Percentiles rank a stretch among this genome's conserved stretches.
Evolutionary conservation across 1,140 invertebrate species (phyloP).

Genomic region (Pseudomyrmex concolor): DNA sequence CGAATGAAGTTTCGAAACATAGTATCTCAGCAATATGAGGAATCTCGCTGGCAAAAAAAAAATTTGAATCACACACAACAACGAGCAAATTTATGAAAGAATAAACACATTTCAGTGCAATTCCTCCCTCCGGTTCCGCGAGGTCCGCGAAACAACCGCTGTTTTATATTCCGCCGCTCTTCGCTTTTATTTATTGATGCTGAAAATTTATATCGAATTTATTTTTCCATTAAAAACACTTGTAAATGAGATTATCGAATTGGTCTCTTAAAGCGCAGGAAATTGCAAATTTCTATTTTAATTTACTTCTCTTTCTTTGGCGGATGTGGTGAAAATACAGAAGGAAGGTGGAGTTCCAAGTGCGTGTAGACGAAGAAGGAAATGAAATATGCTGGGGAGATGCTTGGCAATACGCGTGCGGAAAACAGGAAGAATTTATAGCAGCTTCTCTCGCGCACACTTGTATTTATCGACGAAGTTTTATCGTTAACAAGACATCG

Average conservation of each 20-base stretch:
- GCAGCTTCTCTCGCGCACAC: not conserved
- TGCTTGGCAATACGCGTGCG: slow-evolving; percentile 36
- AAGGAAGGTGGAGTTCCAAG: slow-evolving; percentile 18
- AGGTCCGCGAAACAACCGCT: not conserved
- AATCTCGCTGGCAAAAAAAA: too few species aligned
- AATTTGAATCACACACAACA: not conserved
- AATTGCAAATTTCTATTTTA: slow-evolving; percentile 62
- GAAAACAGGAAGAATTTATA: slow-evolving; percentile 60
- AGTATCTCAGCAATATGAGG: too few species aligned
- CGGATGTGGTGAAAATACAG: slow-evolving; percentile 22
- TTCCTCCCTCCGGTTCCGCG: too few species aligned
- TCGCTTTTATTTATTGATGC: slow-evolving; percentile 14
- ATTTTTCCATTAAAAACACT: slow-evolving; percentile 28
- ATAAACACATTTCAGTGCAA: too few species aligned
- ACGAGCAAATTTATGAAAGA: too few species aligned
- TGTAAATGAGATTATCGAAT: slow-evolving; percentile 20
- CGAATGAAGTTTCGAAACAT: slow-evolving; percentile 1
- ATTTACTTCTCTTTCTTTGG: slow-evolving; percentile 50
- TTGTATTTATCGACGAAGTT: slow-evolving; percentile 49
- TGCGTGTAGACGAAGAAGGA: slow-evolving; percentile 31
- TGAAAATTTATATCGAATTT: slow-evolving; percentile 20
- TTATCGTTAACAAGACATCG: slow-evolving; percentile 50
- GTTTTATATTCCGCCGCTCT: slow-evolving; percentile 2
- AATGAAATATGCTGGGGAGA: slow-evolving; percentile 54
- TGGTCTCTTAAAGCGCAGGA: slow-evolving; percentile 37